Evolutionary conservation across 2,113 vertebrate genomes (phyloP), one percentile per base, ranked within the genome.

Genomic region (Willisornis vidua): DNA sequence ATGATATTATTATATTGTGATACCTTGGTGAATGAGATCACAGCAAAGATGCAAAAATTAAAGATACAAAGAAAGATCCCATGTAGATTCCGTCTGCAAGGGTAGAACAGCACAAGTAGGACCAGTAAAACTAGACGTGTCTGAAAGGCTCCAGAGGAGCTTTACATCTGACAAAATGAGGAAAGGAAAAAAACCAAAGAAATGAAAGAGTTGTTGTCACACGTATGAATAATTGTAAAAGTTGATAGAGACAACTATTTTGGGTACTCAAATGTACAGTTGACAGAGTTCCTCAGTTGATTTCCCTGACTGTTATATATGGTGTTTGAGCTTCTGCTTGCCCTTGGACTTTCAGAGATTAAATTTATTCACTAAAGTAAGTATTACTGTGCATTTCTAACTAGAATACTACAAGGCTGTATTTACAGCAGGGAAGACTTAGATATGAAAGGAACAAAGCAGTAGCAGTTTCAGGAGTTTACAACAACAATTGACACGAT

Each of bases 191-290:
- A 61, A 52, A 11, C 20, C 55, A 52, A 54, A 74, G 43, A 31
- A 54, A 7, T 1, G 54, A 19, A 73, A 28, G 26, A 62, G 31
- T 33, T 75, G 29, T 22, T 23, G n/a, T 66, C 22, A 80, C 19
- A 5, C 48, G 4, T 39, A 20, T 26, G 17, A 54, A 73, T 79
- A 82, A 25, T 10, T 45, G 45, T 14, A 62, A 41, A 48, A 9
- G 12, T 12, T 39, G 45, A 29, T 19, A 29, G 28, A 59, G n/a
- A 49, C 57, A 26, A 14, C 24, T 81, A 1, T 18, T 73, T 54
- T 68, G 35, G 26, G 18, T 61, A 33, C 15, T 54, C 0, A 0
- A 14, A 43, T 35, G 17, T 31, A 35, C 8, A 62, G 7, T 39
- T 63, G 52, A 28, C 16, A 45, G 25, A 35, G 48, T 33, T 87